Conservation (phyloP, 2,888 invertebrate species). For the Orchesellides sinensis region DNA sequence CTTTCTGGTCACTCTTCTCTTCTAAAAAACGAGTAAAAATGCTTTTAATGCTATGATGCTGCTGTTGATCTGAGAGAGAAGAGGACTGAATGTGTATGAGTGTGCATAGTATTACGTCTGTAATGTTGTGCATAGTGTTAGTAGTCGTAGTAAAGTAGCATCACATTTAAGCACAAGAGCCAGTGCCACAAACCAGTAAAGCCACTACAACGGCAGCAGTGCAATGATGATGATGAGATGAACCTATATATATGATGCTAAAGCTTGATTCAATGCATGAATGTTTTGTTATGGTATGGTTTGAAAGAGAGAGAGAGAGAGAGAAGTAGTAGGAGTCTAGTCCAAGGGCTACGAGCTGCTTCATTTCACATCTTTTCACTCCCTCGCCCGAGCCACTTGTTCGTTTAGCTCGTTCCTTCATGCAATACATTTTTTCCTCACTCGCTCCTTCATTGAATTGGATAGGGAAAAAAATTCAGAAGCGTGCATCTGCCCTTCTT, state of each 20-base stretch:
- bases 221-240: neutral
- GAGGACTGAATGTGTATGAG: neutral
- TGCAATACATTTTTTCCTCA: neutral
- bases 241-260: neutral
- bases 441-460: neutral
- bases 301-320: conserved; percentile 19
- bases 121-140: neutral
- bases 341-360: conserved; percentile 66
- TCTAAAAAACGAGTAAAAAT: conserved; percentile 44
- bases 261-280: conserved; percentile 25
- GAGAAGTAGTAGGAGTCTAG: conserved; percentile 60
- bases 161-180: conserved; percentile 1
- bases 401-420: conserved; percentile 47
- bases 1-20: conserved; percentile 53
- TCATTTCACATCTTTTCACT: conserved; percentile 67
- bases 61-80: neutral
- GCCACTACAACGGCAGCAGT: conserved; percentile 10
- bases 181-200: neutral
- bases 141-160: too few species aligned
- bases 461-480: conserved; percentile 18
- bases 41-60: conserved; percentile 37
- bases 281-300: conserved; percentile 58
- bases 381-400: conserved; percentile 67
- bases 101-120: neutral
- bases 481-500: conserved; percentile 54